Evolutionary conservation across 2,113 vertebrate species (phyloP).

Genomic region (Tursiops truncatus): DNA sequence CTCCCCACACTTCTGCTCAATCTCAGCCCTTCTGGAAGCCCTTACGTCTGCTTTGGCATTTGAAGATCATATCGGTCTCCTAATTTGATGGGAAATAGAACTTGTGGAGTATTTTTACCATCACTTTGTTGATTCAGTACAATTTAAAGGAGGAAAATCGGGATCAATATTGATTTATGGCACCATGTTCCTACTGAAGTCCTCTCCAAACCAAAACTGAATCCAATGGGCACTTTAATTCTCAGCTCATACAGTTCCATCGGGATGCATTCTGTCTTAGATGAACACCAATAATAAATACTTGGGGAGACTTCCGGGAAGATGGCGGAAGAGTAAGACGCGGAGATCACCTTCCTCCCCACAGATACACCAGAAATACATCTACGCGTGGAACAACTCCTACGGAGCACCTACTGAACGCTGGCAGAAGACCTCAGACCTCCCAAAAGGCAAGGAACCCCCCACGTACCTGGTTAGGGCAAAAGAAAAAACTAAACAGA

Average conservation of each 20-base stretch:
- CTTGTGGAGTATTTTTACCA: not conserved
- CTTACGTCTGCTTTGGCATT: not conserved
- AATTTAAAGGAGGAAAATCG: not conserved
- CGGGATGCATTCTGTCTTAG: not conserved
- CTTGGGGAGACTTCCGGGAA: not conserved
- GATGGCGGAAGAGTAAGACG: too few species aligned
- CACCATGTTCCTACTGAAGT: not conserved
- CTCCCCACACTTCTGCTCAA: not conserved
- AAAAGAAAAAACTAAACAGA: too few species aligned
- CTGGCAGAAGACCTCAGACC: too few species aligned
- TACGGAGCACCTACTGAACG: too few species aligned
- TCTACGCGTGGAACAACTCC: too few species aligned
- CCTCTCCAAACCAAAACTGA: not conserved
- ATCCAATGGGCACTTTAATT: not conserved
- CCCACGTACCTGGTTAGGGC: too few species aligned
- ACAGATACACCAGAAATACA: too few species aligned
- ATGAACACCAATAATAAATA: not conserved
- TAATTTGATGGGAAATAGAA: not conserved
- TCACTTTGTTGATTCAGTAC: not conserved
- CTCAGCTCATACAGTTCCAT: not conserved
- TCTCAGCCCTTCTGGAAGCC: not conserved
- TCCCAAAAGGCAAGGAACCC: too few species aligned
- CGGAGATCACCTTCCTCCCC: too few species aligned
- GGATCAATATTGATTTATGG: not conserved
- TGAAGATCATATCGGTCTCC: not conserved